Evolutionary conservation across 2,888 invertebrate genomes (phyloP), one percentile per base, ranked within the genome.

Genomic region (Plagodis pulveraria): DNA sequence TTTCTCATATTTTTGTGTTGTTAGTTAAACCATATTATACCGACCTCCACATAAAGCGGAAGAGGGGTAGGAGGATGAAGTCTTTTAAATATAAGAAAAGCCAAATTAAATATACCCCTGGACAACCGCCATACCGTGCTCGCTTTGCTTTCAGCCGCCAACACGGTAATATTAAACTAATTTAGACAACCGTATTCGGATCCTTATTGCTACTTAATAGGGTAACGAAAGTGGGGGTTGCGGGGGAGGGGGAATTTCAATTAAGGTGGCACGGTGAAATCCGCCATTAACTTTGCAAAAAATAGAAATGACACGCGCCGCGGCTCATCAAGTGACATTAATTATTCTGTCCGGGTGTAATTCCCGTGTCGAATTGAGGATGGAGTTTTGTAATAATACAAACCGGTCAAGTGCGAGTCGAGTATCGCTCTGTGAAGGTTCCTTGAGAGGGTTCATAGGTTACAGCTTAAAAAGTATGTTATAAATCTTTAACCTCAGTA

Each of bases 321-420:
- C 65, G 60, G 67, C 70, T 70, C 75, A 72, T 69, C 70, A 67
- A 73, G 67, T 67, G 62, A 65, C 69, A 78, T 80, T 75, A 80
- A 80, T 81, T 77, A 74, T 76, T 68, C 74, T 72, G 73, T 74
- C 74, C 70, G 67, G 69, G 65, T 67, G 67, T 63, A 67, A 63
- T 69, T 71, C 71, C 74, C 66, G 75, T 74, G 77, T 76, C 74
- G 74, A 80, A 80, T 78, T 72, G 73, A 75, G 62, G 74, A 74
- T 68, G 68, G 71, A 71, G 65, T 70, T 69, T 71, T 71, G 71
- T 67, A 67, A 73, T 73, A 73, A 74, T 22, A 22, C 1, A 22
- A 22, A 22, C 22, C 22, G 22, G 22, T 4, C 22, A 22, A 22
- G 22, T 22, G 22, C 22, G 22, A 22, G 22, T 22, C 22, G 22